Conservation (phyloP, 2,888 invertebrate species). For the Dromius quadrimaculatus region DNA sequence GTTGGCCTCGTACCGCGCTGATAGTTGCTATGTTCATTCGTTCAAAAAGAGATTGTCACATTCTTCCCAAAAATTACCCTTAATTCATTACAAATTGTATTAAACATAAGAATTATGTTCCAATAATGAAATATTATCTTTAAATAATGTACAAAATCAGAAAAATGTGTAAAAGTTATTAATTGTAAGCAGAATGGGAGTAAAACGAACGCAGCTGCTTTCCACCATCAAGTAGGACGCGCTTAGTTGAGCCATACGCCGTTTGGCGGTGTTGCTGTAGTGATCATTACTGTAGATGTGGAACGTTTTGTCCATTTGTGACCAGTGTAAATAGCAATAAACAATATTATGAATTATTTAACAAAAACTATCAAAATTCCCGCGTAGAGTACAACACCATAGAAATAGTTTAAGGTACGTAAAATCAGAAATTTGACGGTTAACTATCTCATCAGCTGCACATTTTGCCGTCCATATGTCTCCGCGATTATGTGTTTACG, state of each 20-base stretch:
- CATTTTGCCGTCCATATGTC: conserved; percentile 46
- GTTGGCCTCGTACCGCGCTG: conserved; percentile 36
- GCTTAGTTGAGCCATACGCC: conserved; percentile 30
- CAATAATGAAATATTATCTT: background rate
- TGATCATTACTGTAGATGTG: conserved; percentile 46
- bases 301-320: conserved; percentile 42
- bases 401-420: conserved; percentile 44
- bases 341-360: conserved; percentile 36
- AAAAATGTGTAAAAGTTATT: background rate
- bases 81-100: background rate
- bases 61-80: background rate
- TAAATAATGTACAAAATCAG: too few species aligned
- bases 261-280: conserved; percentile 47
- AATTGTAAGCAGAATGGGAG: background rate
- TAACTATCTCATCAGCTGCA: conserved; percentile 34
- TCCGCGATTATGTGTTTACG: conserved; percentile 38
- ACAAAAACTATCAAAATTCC: conserved; percentile 43
- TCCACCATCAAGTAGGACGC: conserved; percentile 37
- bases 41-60: background rate
- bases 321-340: conserved; percentile 38
- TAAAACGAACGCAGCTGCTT: conserved; percentile 41
- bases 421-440: conserved; percentile 25
- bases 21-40: conserved; percentile 22
- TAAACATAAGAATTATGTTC: background rate
- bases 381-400: conserved; percentile 11